A percentile compares a stretch with the other conserved stretches of the same genome.
Conservation (phyloP, 2,888 invertebrate genomes). For the Drosophila monieri region DNA sequence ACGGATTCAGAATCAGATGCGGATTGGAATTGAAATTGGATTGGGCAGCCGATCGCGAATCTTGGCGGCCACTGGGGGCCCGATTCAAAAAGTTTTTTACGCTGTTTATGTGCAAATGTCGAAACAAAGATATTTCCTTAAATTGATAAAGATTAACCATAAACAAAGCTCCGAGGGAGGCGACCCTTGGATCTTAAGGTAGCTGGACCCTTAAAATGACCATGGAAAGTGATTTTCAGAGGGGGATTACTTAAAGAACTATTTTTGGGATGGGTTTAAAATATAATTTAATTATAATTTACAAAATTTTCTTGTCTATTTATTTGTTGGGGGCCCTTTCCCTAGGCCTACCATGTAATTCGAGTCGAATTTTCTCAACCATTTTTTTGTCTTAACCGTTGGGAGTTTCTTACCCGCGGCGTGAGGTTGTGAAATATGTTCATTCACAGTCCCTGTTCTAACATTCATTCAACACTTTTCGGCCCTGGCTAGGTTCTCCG, state of each 20-base stretch:
- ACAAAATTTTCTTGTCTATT: neutral
- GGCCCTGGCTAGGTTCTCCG: conserved; percentile 13
- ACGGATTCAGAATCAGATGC: conserved; percentile 3
- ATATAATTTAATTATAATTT: neutral
- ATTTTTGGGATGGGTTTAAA: neutral
- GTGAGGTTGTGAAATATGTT: conserved; percentile 42
- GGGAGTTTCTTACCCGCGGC: conserved; percentile 11
- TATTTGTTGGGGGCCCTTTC: neutral
- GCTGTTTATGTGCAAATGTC: conserved; percentile 80
- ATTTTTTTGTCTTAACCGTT: conserved; percentile 16
- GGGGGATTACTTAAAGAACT: neutral
- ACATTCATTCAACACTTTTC: conserved; percentile 60
- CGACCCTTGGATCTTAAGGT: no score
- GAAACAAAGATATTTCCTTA: conserved; percentile 80
- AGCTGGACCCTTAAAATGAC: neutral
- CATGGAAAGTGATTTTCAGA: neutral
- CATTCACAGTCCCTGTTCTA: conserved; percentile 52
- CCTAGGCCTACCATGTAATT: conserved; percentile 11
- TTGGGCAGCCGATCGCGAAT: conserved; percentile 30
- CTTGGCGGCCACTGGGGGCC: conserved; percentile 9
- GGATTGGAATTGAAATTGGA: conserved; percentile 28
- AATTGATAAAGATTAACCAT: conserved; percentile 80
- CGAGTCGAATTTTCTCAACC: conserved; percentile 19
- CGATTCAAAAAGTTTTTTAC: conserved; percentile 54
- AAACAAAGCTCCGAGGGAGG: conserved; percentile 59